Conservation (phyloP, 2,113 vertebrate species). For the Vulpes vulpes region DNA sequence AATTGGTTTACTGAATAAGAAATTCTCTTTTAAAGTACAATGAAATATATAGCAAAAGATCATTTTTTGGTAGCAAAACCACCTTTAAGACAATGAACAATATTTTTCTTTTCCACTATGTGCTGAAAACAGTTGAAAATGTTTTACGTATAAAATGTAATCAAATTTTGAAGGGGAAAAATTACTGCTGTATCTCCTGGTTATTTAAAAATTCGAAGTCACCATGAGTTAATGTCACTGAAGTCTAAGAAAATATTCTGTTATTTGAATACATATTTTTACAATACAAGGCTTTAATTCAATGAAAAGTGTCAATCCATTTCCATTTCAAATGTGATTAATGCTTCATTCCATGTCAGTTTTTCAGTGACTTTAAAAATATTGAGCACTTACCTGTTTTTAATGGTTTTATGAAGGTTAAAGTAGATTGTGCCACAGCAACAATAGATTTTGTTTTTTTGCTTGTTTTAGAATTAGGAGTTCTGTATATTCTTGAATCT, state of each 20-base stretch:
- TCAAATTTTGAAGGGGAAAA: not conserved
- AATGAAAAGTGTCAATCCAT: not conserved
- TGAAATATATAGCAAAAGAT: not conserved
- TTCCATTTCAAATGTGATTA: not conserved
- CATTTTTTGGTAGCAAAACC: not conserved
- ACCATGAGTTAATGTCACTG: not conserved
- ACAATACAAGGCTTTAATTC: not conserved
- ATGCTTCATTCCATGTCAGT: not conserved
- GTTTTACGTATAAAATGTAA: not conserved
- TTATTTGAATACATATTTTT: not conserved
- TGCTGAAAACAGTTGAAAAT: not conserved
- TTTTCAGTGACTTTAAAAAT: not conserved
- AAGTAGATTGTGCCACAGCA: constrained; percentile 92
- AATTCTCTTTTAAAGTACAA: not conserved
- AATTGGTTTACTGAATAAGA: not conserved
- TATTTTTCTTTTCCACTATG: not conserved
- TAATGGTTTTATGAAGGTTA: constrained; percentile 92
- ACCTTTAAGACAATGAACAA: not conserved
- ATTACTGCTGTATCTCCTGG: not conserved
- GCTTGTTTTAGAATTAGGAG: constrained; percentile 66
- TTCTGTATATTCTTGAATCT: constrained; percentile 80
- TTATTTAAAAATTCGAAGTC: not conserved
- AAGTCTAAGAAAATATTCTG: not conserved
- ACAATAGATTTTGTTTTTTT: constrained; percentile 83
- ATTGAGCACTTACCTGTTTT: constrained; percentile 90